Base-by-base conservation (phyloP, 2,888 invertebrate genomes). In the Agriotes lineatus region DNA sequence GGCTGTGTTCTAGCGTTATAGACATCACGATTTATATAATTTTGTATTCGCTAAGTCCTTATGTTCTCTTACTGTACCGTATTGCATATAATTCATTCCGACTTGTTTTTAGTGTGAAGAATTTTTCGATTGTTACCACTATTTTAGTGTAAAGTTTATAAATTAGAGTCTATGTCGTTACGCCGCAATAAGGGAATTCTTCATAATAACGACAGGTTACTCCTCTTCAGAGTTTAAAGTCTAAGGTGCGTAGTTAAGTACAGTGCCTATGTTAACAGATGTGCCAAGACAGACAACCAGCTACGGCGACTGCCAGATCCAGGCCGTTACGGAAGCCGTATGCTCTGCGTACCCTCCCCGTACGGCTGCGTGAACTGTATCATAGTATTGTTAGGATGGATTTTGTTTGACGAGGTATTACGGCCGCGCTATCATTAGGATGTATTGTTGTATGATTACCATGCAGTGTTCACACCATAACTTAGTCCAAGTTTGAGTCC, bases 241-340 rank as follows among this genome's bases (percentile, higher is more conserved):
- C 30, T 25, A 60, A 37, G 60, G 61, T 67, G 60, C 67, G 60
- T 61, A 60, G 57, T 61, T 67, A 45, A 50, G 80, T 79, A 82
- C 80, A 79, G 82, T 82, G 82, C 82, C 82, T 82, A 79, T 77
- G 76, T 79, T 77, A 74, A 78, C 79, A 80, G 66, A 70, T 70
- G 83, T 83, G 83, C 83, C 83, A 83, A 83, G 77, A 75, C 70
- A 74, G 69, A 72, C 81, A 81, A 82, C 83, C 83, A 82, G 83
- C 83, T 83, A 83, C 78, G 71, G 80, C 78, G 78, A 81, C 83
- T 83, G 83, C 83, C 83, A 82, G 74, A 67, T 72, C 71, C 68
- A 54, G 18, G 52, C 52, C 12, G 35, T 30, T 50, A 25, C 14
- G 45, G 45, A 57, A 39, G 25, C 16, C 37, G 54, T 58, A 37